A percentile compares a stretch with the other conserved stretches of the same genome.
phyloP scores from a whole-genome alignment of 37 sponge, comb jelly and placozoan species.

The Oopsacas minuta region DNA sequence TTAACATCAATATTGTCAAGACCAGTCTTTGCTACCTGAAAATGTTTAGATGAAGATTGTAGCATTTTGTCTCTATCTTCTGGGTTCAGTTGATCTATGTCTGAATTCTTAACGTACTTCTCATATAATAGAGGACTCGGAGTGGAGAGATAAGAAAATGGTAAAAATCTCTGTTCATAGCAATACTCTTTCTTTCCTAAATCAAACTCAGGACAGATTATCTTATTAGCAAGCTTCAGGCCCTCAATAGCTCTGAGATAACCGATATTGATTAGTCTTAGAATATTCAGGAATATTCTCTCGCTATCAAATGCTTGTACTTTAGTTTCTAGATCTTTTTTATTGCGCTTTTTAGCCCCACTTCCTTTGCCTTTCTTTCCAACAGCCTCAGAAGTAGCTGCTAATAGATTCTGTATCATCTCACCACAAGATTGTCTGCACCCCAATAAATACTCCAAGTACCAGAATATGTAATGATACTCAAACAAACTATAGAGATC shows the following conservation, averaged over 20 bases:
- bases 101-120: conserved; percentile 44
- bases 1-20: conserved; percentile 34
- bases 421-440: conserved; percentile 56
- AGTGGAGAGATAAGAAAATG: conserved; percentile 51
- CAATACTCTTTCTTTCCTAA: conserved; percentile 39
- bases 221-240: conserved; percentile 34
- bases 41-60: conserved; percentile 38
- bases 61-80: conserved; percentile 49
- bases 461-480: conserved; percentile 83
- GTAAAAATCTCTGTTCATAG: conserved; percentile 53
- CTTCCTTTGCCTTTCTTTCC: conserved; percentile 31
- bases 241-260: conserved; percentile 59
- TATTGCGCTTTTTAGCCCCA: conserved; percentile 43
- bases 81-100: conserved; percentile 32
- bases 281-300: conserved; percentile 22
- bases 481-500: conserved; percentile 76
- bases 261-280: conserved; percentile 45
- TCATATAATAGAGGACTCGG: conserved; percentile 48
- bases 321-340: conserved; percentile 21
- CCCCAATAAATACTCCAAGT: conserved; percentile 80
- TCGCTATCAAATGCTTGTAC: conserved; percentile 53
- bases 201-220: conserved; percentile 28
- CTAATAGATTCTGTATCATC: conserved; percentile 36
- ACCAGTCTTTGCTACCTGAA: conserved; percentile 35
- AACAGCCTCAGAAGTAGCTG: background rate